Percentiles rank a stretch among this genome's conserved stretches.
These are phyloP conservation scores for Dugesia japonica DNA, from an alignment of 2,888 invertebrate species.

Conservation along the genomic window DNA sequence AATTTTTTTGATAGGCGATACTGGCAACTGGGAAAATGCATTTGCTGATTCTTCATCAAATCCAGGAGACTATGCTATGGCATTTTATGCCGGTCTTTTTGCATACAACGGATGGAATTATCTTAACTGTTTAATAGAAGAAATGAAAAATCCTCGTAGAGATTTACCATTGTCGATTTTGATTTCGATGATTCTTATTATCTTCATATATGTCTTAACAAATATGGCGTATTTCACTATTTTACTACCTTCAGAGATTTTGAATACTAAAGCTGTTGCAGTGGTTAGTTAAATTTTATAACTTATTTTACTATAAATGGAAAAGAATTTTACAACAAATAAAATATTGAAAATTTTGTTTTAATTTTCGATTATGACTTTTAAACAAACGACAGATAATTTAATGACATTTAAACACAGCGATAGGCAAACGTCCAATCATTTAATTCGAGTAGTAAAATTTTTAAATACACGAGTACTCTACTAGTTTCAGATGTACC, in stretches of 20 bases:
- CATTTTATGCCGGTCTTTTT: slow-evolving; percentile 95
- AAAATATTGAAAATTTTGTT: too few relatives aligned
- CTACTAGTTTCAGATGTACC: too few relatives aligned
- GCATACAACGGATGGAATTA: slow-evolving; percentile 99
- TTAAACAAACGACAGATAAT: too few relatives aligned
- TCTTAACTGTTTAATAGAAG: slow-evolving; percentile 94
- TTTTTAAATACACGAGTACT: too few relatives aligned
- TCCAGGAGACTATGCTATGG: slow-evolving; percentile 74
- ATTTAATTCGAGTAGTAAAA: too few relatives aligned
- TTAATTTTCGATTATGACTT: too few relatives aligned
- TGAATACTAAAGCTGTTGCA: slow-evolving; percentile 87
- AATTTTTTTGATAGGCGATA: not conserved
- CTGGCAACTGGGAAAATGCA: slow-evolving; percentile 55
- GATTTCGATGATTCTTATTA: slow-evolving; percentile 80
- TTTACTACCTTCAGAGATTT: slow-evolving; percentile 71
- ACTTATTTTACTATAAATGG: too few relatives aligned
- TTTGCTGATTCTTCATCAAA: slow-evolving; percentile 72
- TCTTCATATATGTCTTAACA: slow-evolving; percentile 77
- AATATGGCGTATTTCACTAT: slow-evolving; percentile 93
- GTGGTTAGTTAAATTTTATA: slow-evolving; percentile 53
- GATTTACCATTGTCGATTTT: slow-evolving; percentile 82
- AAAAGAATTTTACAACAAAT: too few relatives aligned
- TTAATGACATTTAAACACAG: too few relatives aligned
- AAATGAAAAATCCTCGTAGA: slow-evolving; percentile 84
- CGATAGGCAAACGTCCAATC: too few relatives aligned